These are phyloP conservation scores for Galeopterus variegatus DNA, from an alignment of 2,113 vertebrate genomes.

Conservation along the genomic window DNA sequence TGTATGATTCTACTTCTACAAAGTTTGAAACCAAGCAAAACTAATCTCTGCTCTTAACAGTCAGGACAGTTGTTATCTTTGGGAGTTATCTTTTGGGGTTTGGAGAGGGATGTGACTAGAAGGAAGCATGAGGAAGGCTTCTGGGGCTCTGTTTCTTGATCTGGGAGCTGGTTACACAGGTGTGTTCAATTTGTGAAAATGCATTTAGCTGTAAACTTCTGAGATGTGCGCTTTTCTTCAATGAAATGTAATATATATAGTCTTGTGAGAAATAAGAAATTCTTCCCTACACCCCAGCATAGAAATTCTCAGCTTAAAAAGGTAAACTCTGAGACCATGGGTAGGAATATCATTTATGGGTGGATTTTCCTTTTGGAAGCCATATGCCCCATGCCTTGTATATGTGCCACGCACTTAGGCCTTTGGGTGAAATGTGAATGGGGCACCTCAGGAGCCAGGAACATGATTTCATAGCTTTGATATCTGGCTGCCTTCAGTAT, in stretches of 20 bases:
- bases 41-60: slow-evolving; percentile 38
- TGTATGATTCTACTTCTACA: slow-evolving; percentile 48
- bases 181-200: slow-evolving; percentile 49
- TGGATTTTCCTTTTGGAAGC: not conserved
- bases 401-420: not conserved
- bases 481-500: not conserved
- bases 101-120: not conserved
- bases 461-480: not conserved
- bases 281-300: not conserved
- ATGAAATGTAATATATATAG: slow-evolving; percentile 7
- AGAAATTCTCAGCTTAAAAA: not conserved
- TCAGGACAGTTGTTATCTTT: slow-evolving; percentile 23
- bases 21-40: slow-evolving; percentile 62
- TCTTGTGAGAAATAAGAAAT: slow-evolving; percentile 49
- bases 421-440: not conserved
- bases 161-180: not conserved
- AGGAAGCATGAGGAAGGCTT: not conserved
- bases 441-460: not conserved
- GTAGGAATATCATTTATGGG: not conserved
- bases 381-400: not conserved
- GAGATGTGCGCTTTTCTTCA: not conserved
- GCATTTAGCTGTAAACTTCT: not conserved
- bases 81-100: not conserved
- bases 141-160: slow-evolving; percentile 17
- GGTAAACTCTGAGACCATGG: not conserved